Base-by-base conservation (phyloP, 2,113 vertebrate species). In the Festucalex cinctus region DNA sequence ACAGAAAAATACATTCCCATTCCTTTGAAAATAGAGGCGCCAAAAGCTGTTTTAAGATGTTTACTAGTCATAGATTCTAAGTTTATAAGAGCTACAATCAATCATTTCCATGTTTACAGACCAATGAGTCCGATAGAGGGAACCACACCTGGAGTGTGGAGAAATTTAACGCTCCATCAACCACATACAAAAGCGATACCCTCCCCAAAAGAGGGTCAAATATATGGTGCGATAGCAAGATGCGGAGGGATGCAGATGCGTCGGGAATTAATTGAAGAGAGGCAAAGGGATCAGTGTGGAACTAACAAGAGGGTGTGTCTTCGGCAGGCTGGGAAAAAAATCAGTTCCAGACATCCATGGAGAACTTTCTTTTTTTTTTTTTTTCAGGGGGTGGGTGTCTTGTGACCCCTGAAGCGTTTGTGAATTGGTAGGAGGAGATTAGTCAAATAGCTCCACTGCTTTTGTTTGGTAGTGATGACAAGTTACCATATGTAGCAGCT, bases 381-480 rank as follows among this genome's bases (percentile, higher is more conserved):
- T 16, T 56, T 3, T 4, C 10, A 6, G 35, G 20, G 20, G 17
- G 2, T 0, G 6, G 58, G 58, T 86, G 81, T 77, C 61, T 80
- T 78, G 73, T 82, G 87, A 84, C 72, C 82, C 71, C 76, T 77
- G 67, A 41, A 69, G 63, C 66, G 62, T 79, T 75, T 65, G 62
- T 49, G 67, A 43, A 78, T 73, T 65, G 73, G 66, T 69, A 43
- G 74, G 39, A 59, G 48, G 48, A 67, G 78, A 85, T 86, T 81
- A 81, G 66, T 84, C 73, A 81, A 79, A 84, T 74, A 75, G 70
- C n/a, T 57, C 56, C 35, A 54, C 59, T 66, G 78, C 85, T 92
- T 82, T 93, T 91, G 81, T 91, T 83, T 76, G 71, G 69, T 39
- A 80, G 64, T 83, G 82, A 90, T 88, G 88, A 87, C 84, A 90